Percentiles rank a stretch among this genome's conserved stretches.
Evolutionary conservation across 2,888 invertebrate genomes (phyloP).

Genomic region (Cynaeus angustus): DNA sequence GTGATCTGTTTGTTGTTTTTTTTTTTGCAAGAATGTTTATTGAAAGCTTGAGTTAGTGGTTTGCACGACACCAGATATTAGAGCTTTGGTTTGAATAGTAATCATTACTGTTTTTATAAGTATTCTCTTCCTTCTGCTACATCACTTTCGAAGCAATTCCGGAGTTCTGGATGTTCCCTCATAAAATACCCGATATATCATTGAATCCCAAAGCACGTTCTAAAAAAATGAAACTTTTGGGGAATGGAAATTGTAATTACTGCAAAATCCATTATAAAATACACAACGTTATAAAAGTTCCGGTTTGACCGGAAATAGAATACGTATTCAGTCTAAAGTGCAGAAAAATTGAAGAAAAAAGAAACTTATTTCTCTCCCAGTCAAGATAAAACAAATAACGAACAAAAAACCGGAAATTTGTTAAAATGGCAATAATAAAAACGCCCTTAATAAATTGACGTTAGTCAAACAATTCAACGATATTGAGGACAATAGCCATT

Average conservation of each 20-base stretch:
- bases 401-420: conserved; percentile 8
- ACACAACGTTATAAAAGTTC: conserved; percentile 15
- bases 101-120: conserved; percentile 36
- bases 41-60: neutral
- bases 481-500: conserved; percentile 25
- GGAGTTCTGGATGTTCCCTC: conserved; percentile 26
- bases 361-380: neutral
- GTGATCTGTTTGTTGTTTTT: no score
- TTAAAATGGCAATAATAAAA: conserved; percentile 6
- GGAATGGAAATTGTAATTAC: conserved; percentile 33
- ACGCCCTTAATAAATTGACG: conserved; percentile 2
- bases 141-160: conserved; percentile 27
- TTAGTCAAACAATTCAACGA: conserved; percentile 29
- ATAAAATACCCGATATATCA: conserved; percentile 35
- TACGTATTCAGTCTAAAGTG: conserved; percentile 2
- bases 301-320: conserved; percentile 28
- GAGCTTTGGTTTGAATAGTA: conserved; percentile 3
- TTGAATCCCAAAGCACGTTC: conserved; percentile 28
- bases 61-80: neutral
- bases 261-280: conserved; percentile 29
- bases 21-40: no score
- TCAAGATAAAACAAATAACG: neutral
- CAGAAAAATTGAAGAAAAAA: conserved; percentile 10
- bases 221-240: conserved; percentile 31
- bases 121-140: conserved; percentile 32